Base-by-base conservation (phyloP, 2,797 vertebrate species). In the Falco biarmicus region DNA sequence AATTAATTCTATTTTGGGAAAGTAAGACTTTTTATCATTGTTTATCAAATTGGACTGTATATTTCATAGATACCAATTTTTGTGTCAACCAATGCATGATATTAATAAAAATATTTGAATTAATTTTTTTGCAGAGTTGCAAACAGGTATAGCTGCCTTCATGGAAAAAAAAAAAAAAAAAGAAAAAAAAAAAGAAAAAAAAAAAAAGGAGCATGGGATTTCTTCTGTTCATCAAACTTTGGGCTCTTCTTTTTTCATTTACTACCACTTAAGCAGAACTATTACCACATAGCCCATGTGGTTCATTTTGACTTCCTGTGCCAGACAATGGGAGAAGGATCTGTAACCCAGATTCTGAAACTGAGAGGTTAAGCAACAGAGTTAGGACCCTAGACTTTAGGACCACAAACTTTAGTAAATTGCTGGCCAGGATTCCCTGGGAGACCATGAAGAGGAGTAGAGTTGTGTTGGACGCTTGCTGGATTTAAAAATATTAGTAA, bases 351-450 rank as follows among this genome's bases (percentile, higher is more conserved):
- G 9, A 63, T 75, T 82, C 39, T 63, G 71, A 54, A 26, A 39
- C 0, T 34, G 8, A 43, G 10, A 78, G 1, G 19, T 59, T 54
- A 63, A 74, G 6, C 8, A 59, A 69, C 32, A n/a, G 4, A n/a
- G 4, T 43, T 51, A 39, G 16, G 31, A 64, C 24, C 57, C 54
- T 4, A 53, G 13, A 64, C 12, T 90, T 74, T 3, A 39, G 11
- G 14, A 69, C 5, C 5, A 26, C 25, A 18, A 9, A 53, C 1
- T 41, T 69, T 9, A 47, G 9, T 43, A 66, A 80, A 69, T 13
- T 45, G 5, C 15, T 74, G 17, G 3, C 6, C 32, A 75, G 21
- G 11, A 63, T 63, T 24, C 15, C 19, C 17, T 47, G 20, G 9
- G 12, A 48, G 14, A 34, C 19, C 6, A 37, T 22, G 26, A 66